Evolutionary conservation across 2,113 vertebrate genomes (phyloP).

Genomic region (Ranitomeya imitator): DNA sequence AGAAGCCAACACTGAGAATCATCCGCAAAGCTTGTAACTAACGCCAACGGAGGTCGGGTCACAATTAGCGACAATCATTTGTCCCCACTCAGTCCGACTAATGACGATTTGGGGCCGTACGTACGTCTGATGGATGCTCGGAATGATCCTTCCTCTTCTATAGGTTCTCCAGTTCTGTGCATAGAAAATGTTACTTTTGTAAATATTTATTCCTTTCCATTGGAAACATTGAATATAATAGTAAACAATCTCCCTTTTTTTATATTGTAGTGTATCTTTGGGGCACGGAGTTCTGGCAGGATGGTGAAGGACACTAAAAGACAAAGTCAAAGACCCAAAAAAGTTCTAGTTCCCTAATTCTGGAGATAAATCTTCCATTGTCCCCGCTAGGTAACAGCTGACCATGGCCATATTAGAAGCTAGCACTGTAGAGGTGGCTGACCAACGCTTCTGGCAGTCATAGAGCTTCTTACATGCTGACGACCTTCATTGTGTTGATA

Average conservation of each 20-base stretch:
- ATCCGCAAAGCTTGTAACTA: background rate
- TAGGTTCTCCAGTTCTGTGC: slow-evolving; percentile 61
- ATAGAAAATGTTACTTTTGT: background rate
- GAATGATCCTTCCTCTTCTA: slow-evolving; percentile 61
- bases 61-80: background rate
- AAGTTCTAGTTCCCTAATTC: background rate
- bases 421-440: background rate
- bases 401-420: background rate
- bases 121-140: slow-evolving; percentile 64
- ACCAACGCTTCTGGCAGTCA: background rate
- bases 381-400: background rate
- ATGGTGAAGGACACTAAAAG: background rate
- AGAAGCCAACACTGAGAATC: too few relatives aligned
- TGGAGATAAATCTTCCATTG: background rate
- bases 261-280: background rate
- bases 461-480: background rate
- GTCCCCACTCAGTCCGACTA: too few relatives aligned
- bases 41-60: background rate
- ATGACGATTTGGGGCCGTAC: slow-evolving; percentile 2
- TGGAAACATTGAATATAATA: too few relatives aligned
- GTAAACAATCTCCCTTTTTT: background rate
- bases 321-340: background rate
- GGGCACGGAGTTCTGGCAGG: too few relatives aligned
- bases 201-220: background rate
- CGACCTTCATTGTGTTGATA: background rate